Base-by-base conservation (phyloP, 1,140 invertebrate species). In the Halyomorpha halys region DNA sequence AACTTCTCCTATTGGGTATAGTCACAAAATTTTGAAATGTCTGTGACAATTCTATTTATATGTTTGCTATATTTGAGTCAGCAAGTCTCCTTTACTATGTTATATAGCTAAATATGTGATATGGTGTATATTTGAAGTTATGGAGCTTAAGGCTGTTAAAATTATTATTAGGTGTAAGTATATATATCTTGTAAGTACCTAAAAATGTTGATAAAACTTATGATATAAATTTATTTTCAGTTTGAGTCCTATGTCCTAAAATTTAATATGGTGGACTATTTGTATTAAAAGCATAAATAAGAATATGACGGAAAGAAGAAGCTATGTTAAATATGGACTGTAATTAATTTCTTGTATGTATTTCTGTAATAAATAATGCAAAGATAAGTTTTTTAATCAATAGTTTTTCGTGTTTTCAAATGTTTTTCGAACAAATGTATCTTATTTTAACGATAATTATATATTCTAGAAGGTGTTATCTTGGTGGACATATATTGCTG, bases 301-400 rank as follows among this genome's bases (percentile, higher is more conserved):
- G 47, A 63, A 53, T 49, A 63, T 27, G 49, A 63, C 18, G 47
- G 49, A 63, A 13, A 23, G 44, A 53, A n/a, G 59, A 60, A 39
- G 44, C 39, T 18, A 44, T 39, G 25, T 60, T 60, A 19, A 60
- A 60, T 60, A 39, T 60, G 30, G 27, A 62, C 21, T 62, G 61
- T 62, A 63, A 53, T 54, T 25, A 60, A 60, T 53, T 63, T 65
- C 60, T 65, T 62, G 64, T 65, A 61, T 65, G 59, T 65, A 65
- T 65, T 65, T 65, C 64, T 65, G 64, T 65, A 65, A 65, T 65
- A 65, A 65, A 65, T 49, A 30, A 62, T 65, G 64, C 59, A 65
- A 65, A 65, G 44, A 45, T 44, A 61, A 56, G 18, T 61, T 61
- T 61, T 61, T 61, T 61, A 61, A 61, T 44, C 21, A 18, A 45